Evolutionary conservation across 1,140 invertebrate genomes (phyloP), one percentile per base, ranked within the genome.

Genomic region (Diorhabda carinulata): DNA sequence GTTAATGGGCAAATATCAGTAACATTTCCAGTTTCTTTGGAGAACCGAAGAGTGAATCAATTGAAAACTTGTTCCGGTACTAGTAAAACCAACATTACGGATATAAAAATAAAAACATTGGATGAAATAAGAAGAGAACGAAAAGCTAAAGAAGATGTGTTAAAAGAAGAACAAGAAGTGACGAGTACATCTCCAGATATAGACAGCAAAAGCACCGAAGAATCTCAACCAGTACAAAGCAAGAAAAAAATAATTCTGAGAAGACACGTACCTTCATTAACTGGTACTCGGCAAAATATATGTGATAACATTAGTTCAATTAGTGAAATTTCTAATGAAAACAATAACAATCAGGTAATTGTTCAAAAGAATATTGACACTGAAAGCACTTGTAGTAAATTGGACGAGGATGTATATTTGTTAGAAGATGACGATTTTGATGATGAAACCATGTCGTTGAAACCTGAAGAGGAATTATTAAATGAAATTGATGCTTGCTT

Each of bases 41-140:
- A 25, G 1, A 25, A 43, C 4, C 59, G 10, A 64, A n/a, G 4
- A 41, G 4, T 0, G 40, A 41, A 41, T 41, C 59, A 40, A 8
- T 4, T 6, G 42, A 61, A 5, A 43, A 40, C 25, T 42, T 41
- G 25, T 43, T 25, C 63, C 5, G 2, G 6, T 25, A 40, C 3
- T 8, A 56, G 6, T 56, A 59, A 69, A 59, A 57, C 52, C 47
- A 72, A 73, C 60, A 9, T 75, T 7, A 58, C 52, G 10, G 68
- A 77, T 25, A 76, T 81, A 6, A 80, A 80, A 76, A 77, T 81
- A 56, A 81, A 81, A 69, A 81, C 79, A 6, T 74, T 81, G 42
- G 78, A 72, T 2, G 79, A 81, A 74, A 81, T 81, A 43, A 70
- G 78, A 3, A 77, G 78, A 0, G 78, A 80, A 72, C 69, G 72